Percentiles rank a stretch among this genome's conserved stretches.
Evolutionary conservation across 1,140 invertebrate genomes (phyloP).

Genomic region (Drosophila biarmipes): DNA sequence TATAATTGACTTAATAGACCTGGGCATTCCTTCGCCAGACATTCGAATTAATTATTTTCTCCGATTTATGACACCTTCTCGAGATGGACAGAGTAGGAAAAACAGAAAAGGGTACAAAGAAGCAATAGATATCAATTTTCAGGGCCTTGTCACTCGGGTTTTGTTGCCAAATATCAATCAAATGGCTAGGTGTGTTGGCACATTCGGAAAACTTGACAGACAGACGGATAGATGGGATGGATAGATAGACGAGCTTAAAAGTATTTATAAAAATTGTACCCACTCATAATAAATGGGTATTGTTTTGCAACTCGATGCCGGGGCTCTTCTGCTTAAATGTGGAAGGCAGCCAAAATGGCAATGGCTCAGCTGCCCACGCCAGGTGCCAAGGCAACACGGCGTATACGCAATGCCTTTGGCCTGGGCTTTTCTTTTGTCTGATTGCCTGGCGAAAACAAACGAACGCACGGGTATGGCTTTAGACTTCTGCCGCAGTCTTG

Average conservation of each 20-base stretch:
- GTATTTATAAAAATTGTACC: conserved; percentile 46
- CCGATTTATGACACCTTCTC: conserved; percentile 54
- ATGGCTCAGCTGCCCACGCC: conserved; percentile 28
- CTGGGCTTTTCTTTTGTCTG: conserved; percentile 44
- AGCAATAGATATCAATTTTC: conserved; percentile 66
- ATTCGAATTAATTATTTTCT: conserved; percentile 62
- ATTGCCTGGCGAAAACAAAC: conserved; percentile 9
- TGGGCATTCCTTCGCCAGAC: conserved; percentile 23
- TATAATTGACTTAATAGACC: conserved; percentile 79
- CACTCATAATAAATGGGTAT: conserved; percentile 47
- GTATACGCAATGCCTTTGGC: conserved; percentile 49
- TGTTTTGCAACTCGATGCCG: conserved; percentile 15
- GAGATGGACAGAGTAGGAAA: not conserved
- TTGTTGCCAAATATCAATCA: conserved; percentile 55
- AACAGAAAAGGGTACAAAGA: not conserved
- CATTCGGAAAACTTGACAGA: conserved; percentile 47
- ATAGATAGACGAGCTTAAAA: conserved; percentile 35
- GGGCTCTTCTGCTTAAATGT: conserved; percentile 22
- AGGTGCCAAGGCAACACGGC: conserved; percentile 50
- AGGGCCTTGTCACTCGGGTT: conserved; percentile 42
- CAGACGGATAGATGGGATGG: conserved; percentile 55
- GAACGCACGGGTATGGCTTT: conserved; percentile 32
- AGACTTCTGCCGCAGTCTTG: conserved; percentile 26
- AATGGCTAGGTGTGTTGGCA: conserved; percentile 30
- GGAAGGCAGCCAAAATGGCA: conserved; percentile 19